Evolutionary conservation across 1,140 invertebrate species (phyloP), one percentile per base, ranked within the genome.

Genomic region (Eriosoma lanigerum): DNA sequence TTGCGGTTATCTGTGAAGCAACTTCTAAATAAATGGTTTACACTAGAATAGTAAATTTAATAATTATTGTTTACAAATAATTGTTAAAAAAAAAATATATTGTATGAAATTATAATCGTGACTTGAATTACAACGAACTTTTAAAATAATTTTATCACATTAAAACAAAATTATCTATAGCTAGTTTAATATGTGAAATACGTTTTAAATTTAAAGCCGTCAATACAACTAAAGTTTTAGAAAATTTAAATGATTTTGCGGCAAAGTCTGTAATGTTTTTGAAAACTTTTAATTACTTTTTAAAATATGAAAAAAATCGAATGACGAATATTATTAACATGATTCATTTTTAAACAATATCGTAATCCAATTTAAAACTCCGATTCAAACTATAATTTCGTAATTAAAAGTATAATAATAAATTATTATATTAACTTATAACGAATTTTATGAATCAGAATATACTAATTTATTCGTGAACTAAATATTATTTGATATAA

Each of bases 151-250:
- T 44, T 64, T 1, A 44, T 64, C 10, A 10, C n/a, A n/a, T n/a
- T 13, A 17, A 17, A 19, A n/a, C 4, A 13, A 38, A n/a, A 12
- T 38, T 38, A 38, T 12, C 15, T 2, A 64, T 38, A 38, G 12
- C 17, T 5, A 64, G 3, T 4, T 4, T 38, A 38, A 38, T 1
- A 38, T n/a, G 19, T 64, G 2, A 62, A 62, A 62, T 6, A 19
- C 19, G 60, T 38, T 64, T 21, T n/a, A n/a, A 64, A 64, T 38
- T 62, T n/a, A 3, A 38, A 8, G 38, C 29, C 29, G 19, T 38
- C 32, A 64, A 64, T 38, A 29, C 38, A 38, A 12, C n/a, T 64
- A n/a, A 64, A 64, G 60, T 64, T 64, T 64, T 38, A 1, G 29
- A 19, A 1, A 38, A 64, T 64, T 64, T 38, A 64, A 64, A 64